A percentile compares a stretch with the other conserved stretches of the same genome.
Evolutionary conservation across 2,797 vertebrate species (phyloP).

Genomic region (Nothura maculosa): DNA sequence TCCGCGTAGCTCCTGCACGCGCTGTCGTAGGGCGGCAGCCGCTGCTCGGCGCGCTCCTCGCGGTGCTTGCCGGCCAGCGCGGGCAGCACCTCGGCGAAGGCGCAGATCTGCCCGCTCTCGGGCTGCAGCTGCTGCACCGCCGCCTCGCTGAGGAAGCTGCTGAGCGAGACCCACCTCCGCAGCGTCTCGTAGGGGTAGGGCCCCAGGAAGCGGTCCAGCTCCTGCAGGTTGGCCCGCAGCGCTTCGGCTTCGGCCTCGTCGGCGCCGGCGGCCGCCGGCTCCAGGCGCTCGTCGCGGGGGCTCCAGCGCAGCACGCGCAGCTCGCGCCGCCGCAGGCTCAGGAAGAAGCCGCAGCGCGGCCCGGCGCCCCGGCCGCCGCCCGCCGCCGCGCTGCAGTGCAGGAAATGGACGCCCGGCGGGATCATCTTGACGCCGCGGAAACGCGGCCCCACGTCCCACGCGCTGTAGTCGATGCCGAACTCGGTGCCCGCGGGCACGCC

Average conservation of each 20-base stretch:
- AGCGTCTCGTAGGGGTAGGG: conserved; percentile 93
- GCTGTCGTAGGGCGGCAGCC: conserved; percentile 84
- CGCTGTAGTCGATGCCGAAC: conserved; percentile 94
- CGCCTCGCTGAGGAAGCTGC: conserved; percentile 86
- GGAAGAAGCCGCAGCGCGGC: conserved; percentile 91
- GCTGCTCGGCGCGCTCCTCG: conserved; percentile 87
- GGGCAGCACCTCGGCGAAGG: conserved; percentile 92
- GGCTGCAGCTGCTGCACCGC: conserved; percentile 87
- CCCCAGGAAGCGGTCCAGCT: conserved; percentile 90
- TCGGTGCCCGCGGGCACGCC: conserved; percentile 92
- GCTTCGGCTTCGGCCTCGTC: conserved; percentile 85
- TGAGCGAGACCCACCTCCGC: conserved; percentile 96
- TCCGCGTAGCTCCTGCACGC: conserved; percentile 94
- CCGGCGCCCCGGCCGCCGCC: conserved; percentile 80
- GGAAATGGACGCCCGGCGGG: conserved; percentile 94
- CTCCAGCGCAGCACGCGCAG: conserved; percentile 90
- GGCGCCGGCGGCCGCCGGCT: conserved; percentile 82
- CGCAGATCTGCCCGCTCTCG: conserved; percentile 87
- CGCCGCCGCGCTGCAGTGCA: conserved; percentile 89
- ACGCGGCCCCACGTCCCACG: conserved; percentile 92
- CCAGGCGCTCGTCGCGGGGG: conserved; percentile 84
- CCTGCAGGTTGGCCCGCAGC: conserved; percentile 83
- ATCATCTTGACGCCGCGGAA: conserved; percentile 98
- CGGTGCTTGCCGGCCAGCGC: conserved; percentile 85
- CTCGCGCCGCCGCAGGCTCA: conserved; percentile 87